phyloP scores from a whole-genome alignment of 2,113 vertebrate species.

The Balaenoptera acutorostrata region DNA sequence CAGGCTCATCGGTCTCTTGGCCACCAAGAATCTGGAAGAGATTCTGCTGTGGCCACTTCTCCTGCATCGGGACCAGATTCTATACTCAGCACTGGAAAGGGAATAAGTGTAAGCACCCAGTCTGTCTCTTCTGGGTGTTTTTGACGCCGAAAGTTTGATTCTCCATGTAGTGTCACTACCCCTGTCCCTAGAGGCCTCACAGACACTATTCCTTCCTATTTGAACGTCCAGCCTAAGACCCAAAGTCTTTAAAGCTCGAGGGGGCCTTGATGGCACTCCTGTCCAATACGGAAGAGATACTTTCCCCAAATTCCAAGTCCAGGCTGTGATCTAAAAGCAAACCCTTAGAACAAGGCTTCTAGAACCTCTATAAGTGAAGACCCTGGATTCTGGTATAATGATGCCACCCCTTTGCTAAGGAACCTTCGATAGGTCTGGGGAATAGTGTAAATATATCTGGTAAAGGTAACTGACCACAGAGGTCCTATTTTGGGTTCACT shows the following conservation, averaged over 20 bases:
- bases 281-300: not conserved
- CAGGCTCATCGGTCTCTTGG: not conserved
- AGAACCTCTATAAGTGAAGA: not conserved
- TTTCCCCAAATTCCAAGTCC: not conserved
- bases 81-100: not conserved
- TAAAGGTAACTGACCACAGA: not conserved
- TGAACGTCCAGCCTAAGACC: not conserved
- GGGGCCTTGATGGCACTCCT: too few relatives aligned
- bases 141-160: not conserved
- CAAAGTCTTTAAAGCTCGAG: not conserved
- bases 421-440: fast-evolving
- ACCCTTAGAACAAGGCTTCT: not conserved
- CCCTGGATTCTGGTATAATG: not conserved
- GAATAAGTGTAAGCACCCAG: not conserved
- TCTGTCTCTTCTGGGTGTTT: not conserved
- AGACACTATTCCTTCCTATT: not conserved
- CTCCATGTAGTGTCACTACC: not conserved
- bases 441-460: not conserved
- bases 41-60: not conserved
- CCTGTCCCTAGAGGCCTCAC: not conserved
- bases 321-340: not conserved
- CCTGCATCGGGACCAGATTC: not conserved
- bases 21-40: not conserved
- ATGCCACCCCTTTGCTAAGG: not conserved
- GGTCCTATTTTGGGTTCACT: not conserved